Percentiles rank a stretch among this genome's conserved stretches.
phyloP scores from a whole-genome alignment of 2,113 vertebrate species.

The Semicossyphus pulcher region DNA sequence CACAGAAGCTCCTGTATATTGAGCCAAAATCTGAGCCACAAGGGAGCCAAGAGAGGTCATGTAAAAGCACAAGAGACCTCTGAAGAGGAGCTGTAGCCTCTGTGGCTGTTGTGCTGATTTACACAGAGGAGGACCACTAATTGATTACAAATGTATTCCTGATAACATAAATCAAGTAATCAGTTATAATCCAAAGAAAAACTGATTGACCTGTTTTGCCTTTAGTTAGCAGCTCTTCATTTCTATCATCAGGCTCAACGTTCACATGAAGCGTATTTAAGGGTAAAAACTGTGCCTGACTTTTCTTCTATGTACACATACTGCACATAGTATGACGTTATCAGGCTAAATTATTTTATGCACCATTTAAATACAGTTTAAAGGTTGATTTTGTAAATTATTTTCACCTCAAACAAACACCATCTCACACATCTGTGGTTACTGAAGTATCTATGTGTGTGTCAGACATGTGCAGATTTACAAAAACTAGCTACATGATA shows the following conservation, averaged over 20 bases:
- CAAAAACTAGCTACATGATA: background rate
- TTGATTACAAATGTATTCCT: slow-evolving; percentile 4
- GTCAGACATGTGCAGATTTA: background rate
- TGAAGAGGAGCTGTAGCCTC: slow-evolving; percentile 20
- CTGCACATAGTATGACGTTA: background rate
- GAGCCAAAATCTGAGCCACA: slow-evolving; percentile 42
- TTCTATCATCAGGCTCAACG: slow-evolving; percentile 14
- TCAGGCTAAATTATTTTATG: background rate
- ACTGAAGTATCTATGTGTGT: slow-evolving; percentile 13
- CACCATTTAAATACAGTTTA: slow-evolving; percentile 7
- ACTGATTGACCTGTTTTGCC: slow-evolving; percentile 19
- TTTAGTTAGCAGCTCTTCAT: slow-evolving; percentile 28
- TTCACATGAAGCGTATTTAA: background rate
- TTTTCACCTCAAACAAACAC: too few species aligned
- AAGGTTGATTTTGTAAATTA: background rate
- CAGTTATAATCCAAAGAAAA: slow-evolving; percentile 1
- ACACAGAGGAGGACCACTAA: background rate
- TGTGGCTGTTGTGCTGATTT: background rate
- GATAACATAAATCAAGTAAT: background rate
- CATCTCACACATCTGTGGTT: background rate
- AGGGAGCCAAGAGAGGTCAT: slow-evolving; percentile 1
- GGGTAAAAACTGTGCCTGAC: background rate
- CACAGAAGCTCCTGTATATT: slow-evolving; percentile 8
- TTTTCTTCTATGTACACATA: slow-evolving; percentile 10
- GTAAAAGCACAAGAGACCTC: slow-evolving; percentile 36